Conservation (phyloP, 2,113 vertebrate genomes). For the Lasiurus borealis region DNA sequence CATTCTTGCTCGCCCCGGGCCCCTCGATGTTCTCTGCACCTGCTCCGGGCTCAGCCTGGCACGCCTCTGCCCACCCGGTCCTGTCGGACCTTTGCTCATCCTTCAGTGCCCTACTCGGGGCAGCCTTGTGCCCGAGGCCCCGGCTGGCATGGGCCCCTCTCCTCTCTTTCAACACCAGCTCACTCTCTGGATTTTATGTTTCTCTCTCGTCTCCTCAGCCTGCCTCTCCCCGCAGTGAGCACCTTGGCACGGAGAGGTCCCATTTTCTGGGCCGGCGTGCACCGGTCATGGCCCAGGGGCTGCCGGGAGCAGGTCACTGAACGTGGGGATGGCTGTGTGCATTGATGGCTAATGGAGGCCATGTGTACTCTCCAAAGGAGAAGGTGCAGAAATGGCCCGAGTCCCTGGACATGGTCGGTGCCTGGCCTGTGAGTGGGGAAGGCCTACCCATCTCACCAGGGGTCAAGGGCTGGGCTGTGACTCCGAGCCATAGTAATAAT, state of each 20-base stretch:
- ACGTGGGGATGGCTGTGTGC: accelerated
- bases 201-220: neutral
- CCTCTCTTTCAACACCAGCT: accelerated
- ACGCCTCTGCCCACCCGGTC: accelerated
- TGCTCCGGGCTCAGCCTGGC: neutral
- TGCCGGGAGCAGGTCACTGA: neutral
- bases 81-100: neutral
- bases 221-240: neutral
- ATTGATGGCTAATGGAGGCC: neutral
- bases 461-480: neutral
- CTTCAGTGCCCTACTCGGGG: neutral
- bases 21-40: accelerated
- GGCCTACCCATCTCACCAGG: too few species aligned
- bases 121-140: neutral
- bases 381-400: neutral
- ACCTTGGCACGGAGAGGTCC: neutral
- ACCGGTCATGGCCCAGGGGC: neutral
- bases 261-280: neutral
- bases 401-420: neutral
- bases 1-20: accelerated
- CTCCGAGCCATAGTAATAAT: neutral
- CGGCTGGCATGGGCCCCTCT: accelerated
- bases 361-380: neutral
- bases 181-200: neutral
- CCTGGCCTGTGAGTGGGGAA: neutral